These are phyloP conservation scores for Meteorus sp. DNA, from an alignment of 1,140 invertebrate species.

Conservation along the genomic window DNA sequence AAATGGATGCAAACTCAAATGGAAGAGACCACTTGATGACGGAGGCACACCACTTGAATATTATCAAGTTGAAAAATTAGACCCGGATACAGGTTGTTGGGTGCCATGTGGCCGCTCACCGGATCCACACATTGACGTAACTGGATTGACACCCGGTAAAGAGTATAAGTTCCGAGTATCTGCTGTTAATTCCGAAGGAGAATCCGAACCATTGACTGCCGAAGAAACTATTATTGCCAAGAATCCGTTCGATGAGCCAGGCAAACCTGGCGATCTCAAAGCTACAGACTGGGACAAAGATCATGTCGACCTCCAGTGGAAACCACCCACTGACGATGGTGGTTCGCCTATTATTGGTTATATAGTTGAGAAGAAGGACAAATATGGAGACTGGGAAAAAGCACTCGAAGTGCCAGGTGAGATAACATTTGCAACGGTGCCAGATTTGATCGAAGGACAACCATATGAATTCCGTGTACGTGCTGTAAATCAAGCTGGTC, in stretches of 20 bases:
- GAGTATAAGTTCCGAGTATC: conserved; percentile 95
- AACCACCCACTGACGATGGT: conserved; percentile 77
- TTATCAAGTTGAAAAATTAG: conserved; percentile 93
- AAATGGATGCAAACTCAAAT: conserved; percentile 90
- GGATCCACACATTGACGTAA: conserved; percentile 81
- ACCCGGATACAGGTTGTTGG: conserved; percentile 92
- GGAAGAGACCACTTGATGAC: conserved; percentile 91
- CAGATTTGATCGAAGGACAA: conserved; percentile 88
- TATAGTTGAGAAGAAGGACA: conserved; percentile 91
- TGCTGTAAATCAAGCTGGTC: conserved; percentile 92
- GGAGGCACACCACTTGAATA: conserved; percentile 87
- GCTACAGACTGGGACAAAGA: conserved; percentile 97
- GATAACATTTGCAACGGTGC: conserved; percentile 81
- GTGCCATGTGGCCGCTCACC: conserved; percentile 83
- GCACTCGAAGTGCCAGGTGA: conserved; percentile 79
- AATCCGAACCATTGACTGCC: conserved; percentile 90
- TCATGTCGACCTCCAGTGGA: conserved; percentile 88
- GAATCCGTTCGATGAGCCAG: conserved; percentile 95
- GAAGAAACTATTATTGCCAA: conserved; percentile 88
- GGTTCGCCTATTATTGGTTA: conserved; percentile 87
- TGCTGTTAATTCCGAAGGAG: conserved; percentile 95
- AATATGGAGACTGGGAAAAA: conserved; percentile 93
- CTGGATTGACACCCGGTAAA: conserved; percentile 83
- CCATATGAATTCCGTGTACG: conserved; percentile 88
- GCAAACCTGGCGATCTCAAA: conserved; percentile 86